Evolutionary conservation across 2,888 invertebrate species (phyloP).

Genomic region (Aspidapion aeneum): DNA sequence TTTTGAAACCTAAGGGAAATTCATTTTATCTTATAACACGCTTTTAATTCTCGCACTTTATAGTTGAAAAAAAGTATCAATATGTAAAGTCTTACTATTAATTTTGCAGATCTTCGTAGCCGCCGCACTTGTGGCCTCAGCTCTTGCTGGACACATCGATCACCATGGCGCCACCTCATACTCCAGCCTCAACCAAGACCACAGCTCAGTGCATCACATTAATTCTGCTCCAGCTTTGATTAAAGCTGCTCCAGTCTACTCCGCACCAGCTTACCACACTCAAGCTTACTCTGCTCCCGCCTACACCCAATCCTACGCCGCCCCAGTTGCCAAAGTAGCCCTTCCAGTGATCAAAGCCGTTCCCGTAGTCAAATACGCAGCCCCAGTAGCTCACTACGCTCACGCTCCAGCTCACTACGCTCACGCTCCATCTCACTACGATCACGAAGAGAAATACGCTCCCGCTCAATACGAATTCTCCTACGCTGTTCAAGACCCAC

Average conservation of each 20-base stretch:
- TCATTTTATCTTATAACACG: too few species aligned
- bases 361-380: constrained; percentile 18
- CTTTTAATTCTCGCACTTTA: too few species aligned
- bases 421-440: constrained; percentile 1
- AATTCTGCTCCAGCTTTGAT: constrained; percentile 23
- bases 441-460: constrained; percentile 28
- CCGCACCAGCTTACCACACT: constrained; percentile 13
- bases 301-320: constrained; percentile 7
- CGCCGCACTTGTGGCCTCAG: constrained; percentile 43
- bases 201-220: constrained; percentile 22
- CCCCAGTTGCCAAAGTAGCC: constrained; percentile 12
- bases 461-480: constrained; percentile 57
- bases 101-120: constrained; percentile 38
- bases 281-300: constrained; percentile 13
- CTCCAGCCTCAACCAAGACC: constrained; percentile 27
- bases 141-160: constrained; percentile 33
- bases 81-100: not conserved
- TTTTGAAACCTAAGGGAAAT: too few species aligned
- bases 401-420: constrained; percentile 12
- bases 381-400: constrained; percentile 13
- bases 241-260: constrained; percentile 12
- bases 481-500: constrained; percentile 55
- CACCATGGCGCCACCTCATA: constrained; percentile 31
- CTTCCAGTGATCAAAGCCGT: constrained; percentile 6
- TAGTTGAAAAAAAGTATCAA: not conserved